phyloP scores from a whole-genome alignment of 2,797 vertebrate genomes.

The Siniperca undulata region DNA sequence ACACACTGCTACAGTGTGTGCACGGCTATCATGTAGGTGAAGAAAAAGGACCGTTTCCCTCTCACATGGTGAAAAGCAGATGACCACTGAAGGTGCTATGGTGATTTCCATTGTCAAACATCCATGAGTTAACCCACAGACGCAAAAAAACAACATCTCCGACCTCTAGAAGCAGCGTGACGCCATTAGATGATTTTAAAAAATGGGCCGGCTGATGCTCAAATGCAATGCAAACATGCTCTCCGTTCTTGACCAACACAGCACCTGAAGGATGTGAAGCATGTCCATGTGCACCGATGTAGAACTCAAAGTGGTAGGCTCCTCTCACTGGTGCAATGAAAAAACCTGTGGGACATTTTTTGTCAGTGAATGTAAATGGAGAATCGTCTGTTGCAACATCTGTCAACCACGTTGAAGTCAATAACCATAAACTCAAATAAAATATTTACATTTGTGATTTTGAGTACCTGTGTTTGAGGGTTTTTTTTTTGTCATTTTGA shows the following conservation, averaged over 20 bases:
- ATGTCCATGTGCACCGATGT: not conserved
- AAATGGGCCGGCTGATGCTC: fast-evolving
- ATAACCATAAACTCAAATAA: not conserved
- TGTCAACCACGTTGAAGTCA: not conserved
- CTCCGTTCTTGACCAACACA: conserved; percentile 51
- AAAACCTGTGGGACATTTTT: conserved; percentile 43
- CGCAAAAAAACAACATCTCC: conserved; percentile 68
- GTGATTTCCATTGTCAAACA: not conserved
- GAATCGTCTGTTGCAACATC: not conserved
- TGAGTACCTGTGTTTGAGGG: conserved; percentile 46
- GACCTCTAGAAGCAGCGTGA: conserved; percentile 57
- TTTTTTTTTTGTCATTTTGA: no score
- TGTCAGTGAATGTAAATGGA: not conserved
- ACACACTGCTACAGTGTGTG: not conserved
- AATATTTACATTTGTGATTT: not conserved
- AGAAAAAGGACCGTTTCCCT: not conserved
- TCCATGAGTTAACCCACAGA: fast-evolving
- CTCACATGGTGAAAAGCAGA: conserved; percentile 65
- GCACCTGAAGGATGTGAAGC: fast-evolving
- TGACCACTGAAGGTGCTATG: conserved; percentile 67
- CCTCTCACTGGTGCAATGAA: conserved; percentile 68
- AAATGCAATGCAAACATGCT: conserved; percentile 12
- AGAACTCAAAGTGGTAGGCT: conserved; percentile 62
- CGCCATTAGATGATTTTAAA: conserved; percentile 31
- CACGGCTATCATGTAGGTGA: fast-evolving